A percentile compares a stretch with the other conserved stretches of the same genome.
Evolutionary conservation across 92 coral and sea anemone species (phyloP).

Genomic region (Pocillopora grandis): DNA sequence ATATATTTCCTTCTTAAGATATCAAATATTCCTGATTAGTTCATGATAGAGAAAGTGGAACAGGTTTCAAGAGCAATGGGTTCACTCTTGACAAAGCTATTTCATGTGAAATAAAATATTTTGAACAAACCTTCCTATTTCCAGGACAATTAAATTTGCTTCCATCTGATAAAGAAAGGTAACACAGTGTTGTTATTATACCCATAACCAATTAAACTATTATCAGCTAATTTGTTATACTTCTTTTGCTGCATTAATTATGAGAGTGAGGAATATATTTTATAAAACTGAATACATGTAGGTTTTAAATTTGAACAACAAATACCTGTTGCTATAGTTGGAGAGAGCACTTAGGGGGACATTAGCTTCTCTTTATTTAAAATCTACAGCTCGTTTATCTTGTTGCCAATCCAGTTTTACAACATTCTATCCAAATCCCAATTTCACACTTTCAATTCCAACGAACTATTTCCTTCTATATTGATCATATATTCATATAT

Average conservation of each 20-base stretch:
- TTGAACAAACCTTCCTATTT: constrained; percentile 39
- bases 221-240: too few species aligned
- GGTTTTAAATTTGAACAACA: background rate
- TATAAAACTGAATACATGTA: too few species aligned
- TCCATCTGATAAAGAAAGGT: constrained; percentile 38
- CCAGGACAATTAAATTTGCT: constrained; percentile 47
- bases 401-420: background rate
- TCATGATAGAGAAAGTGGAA: too few species aligned
- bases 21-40: background rate
- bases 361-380: too few species aligned
- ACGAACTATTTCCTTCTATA: too few species aligned
- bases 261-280: too few species aligned
- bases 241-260: too few species aligned
- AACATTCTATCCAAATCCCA: background rate
- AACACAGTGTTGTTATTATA: too few species aligned
- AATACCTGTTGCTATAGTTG: background rate
- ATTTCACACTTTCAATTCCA: background rate
- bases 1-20: too few species aligned
- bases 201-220: background rate
- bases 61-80: too few species aligned
- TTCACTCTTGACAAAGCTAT: background rate
- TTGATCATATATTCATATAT: too few species aligned
- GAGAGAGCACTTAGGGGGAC: background rate
- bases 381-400: background rate
- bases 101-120: background rate